Base-by-base conservation (phyloP, 2,113 vertebrate species). In the Oostethus manadensis region DNA sequence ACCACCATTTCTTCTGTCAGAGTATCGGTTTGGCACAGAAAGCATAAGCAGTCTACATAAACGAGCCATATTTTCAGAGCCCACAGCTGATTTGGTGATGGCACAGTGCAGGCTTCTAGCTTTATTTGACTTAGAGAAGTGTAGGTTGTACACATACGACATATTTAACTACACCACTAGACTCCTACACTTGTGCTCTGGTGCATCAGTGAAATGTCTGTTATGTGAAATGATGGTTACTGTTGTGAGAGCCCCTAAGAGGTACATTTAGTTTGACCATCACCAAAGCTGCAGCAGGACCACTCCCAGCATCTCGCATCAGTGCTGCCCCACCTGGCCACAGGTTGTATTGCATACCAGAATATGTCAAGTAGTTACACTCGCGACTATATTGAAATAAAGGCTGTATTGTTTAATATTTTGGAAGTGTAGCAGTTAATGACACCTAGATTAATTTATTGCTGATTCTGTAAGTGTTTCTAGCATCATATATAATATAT, bases 251-350 rank as follows among this genome's bases (percentile, higher is more conserved):
- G 6, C 35, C 20, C 16, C 7, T 13, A n/a, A 17, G 44, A 44
- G 3, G 4, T 42, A 3, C 1, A 56, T 40, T 51, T 33, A 26
- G 14, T 40, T 29, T 58, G 35, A 4, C 42, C 40, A 42, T 26
- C 20, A 58, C 21, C 21, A 0, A 33, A 50, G n/a, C 15, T 56
- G 11, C 23, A 43, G 17, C 18, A 45, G 22, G 26, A 17, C 20
- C 38, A 54, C 33, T 20, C 18, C 18, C 15, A 35, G 60, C 14
- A 18, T 47, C 11, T n/a, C 13, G 4, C 7, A 53, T 58, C 56
- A 55, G 44, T 58, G 45, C 65, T 77, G 68, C 71, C 48, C 21
- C 56, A 4, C 0, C n/a, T 72, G 62, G 56, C 50, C 56, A n/a
- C 15, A 60, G 56, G 42, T 49, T 38, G 20, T 21, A 56, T 42